These are phyloP conservation scores for Morone saxatilis DNA, from an alignment of 2,113 vertebrate species.

Conservation along the genomic window DNA sequence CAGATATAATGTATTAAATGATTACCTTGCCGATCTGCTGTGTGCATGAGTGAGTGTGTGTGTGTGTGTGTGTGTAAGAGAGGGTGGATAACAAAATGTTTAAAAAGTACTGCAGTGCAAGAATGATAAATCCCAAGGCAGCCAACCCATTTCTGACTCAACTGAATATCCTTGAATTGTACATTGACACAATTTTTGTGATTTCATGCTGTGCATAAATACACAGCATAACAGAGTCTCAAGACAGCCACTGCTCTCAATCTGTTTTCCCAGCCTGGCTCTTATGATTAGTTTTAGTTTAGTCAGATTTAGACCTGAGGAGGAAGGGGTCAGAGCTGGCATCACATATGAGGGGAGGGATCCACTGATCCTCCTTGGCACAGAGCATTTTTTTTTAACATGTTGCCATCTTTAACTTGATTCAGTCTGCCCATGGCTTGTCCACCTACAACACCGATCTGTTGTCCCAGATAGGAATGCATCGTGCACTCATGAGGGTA, in stretches of 20 bases:
- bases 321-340: neutral
- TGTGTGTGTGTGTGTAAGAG: neutral
- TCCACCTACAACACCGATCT: neutral
- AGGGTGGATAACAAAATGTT: constrained; percentile 11
- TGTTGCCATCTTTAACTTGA: neutral
- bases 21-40: neutral
- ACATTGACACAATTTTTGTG: constrained; percentile 2
- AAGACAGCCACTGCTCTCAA: neutral
- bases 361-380: constrained; percentile 10
- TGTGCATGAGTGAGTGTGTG: neutral
- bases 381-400: neutral
- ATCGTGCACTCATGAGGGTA: neutral
- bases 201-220: constrained; percentile 10
- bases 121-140: constrained; percentile 31
- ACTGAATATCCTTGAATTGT: constrained; percentile 35
- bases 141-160: constrained; percentile 37
- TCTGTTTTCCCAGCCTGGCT: neutral
- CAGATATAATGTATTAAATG: neutral
- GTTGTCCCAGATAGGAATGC: neutral
- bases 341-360: constrained; percentile 26
- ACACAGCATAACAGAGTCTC: neutral
- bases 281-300: neutral
- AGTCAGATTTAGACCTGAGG: neutral
- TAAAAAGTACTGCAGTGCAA: constrained; percentile 29
- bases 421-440: neutral